Conservation (phyloP, 2,113 vertebrate species). For the Zapornia atra region DNA sequence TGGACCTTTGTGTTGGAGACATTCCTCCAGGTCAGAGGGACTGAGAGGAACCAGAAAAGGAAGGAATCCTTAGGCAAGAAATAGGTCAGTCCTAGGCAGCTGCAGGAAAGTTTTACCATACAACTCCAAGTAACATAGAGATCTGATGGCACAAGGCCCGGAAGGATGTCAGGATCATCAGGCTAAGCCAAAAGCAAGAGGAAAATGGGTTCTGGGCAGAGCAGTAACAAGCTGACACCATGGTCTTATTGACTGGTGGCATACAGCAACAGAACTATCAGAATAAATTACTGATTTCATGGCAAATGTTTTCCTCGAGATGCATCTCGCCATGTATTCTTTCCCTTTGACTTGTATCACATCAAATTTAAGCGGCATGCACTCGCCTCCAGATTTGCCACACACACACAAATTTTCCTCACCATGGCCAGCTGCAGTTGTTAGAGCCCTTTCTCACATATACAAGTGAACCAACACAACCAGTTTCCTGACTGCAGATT, state of each 20-base stretch:
- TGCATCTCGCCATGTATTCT: background rate
- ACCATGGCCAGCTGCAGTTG: background rate
- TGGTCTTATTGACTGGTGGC: background rate
- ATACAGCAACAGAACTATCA: background rate
- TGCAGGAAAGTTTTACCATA: background rate
- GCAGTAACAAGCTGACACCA: background rate
- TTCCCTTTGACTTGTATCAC: background rate
- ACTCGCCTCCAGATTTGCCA: too few relatives aligned
- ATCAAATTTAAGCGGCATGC: background rate
- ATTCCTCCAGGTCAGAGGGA: background rate
- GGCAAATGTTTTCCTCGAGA: background rate
- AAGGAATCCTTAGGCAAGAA: background rate
- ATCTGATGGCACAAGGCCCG: background rate
- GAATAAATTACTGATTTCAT: background rate
- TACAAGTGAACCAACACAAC: background rate
- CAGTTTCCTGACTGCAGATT: background rate
- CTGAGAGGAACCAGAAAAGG: background rate
- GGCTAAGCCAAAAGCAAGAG: background rate
- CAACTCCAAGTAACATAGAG: background rate
- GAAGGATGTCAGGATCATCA: background rate
- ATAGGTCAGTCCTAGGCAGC: background rate
- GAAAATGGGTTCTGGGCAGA: background rate
- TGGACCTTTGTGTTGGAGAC: accelerated
- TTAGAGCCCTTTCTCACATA: background rate
- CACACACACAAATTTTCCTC: background rate